Evolutionary conservation across 2,888 invertebrate species (phyloP), one percentile per base, ranked within the genome.

Genomic region (Sinelater perroti): DNA sequence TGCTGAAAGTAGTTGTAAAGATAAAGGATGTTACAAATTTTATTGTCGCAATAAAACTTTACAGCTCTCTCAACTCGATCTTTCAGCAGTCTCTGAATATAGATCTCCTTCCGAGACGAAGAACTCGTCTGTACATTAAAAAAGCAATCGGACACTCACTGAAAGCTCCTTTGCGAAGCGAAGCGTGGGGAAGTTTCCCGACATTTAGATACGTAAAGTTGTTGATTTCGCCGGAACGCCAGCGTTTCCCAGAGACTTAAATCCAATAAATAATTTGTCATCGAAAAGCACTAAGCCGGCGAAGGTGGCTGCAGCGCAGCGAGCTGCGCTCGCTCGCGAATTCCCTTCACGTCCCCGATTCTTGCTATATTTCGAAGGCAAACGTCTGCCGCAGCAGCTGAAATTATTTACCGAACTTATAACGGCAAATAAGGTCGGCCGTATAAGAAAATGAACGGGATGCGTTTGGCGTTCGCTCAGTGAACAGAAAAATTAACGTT

Each of bases 401-500:
- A 50, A 44, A 56, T 56, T 56, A 56, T 56, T 50, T 56, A 56
- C 56, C 38, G 45, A 24, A 36, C 50, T 56, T 45, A 30, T 18
- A 51, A 24, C 44, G 33, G 38, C 18, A 51, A 52, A 57, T 56
- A 56, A 44, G 46, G 46, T 47, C 49, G 52, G 18, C 21, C 24
- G 38, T 55, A 28, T 40, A 46, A 52, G 57, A 57, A 57, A 57
- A 56, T 56, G 50, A 57, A 46, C 51, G 46, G 57, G 36, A 57
- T 52, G 57, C 33, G 20, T 46, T 57, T 57, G 57, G 52, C 51
- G 42, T 52, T 52, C 46, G 52, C 52, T 57, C 57, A 57, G 46
- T 57, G 57, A 57, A 57, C 57, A 57, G 57, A 57, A 57, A 57
- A 57, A 57, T 57, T 57, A 57, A 46, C 57, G 36, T 52, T 24